Evolutionary conservation across 1,140 invertebrate species (phyloP).

Genomic region (Drosophila pandora): DNA sequence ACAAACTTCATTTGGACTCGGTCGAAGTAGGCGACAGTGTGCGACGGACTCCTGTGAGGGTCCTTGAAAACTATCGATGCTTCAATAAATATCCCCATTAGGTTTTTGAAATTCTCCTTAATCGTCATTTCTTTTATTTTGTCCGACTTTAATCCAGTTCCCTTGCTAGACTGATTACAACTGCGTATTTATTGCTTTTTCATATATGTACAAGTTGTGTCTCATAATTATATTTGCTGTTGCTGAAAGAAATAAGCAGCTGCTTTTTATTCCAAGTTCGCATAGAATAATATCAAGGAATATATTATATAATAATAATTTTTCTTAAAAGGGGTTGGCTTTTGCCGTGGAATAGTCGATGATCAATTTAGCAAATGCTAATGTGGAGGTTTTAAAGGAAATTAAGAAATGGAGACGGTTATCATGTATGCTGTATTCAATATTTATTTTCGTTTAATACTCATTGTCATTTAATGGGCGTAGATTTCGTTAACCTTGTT

Average conservation of each 20-base stretch:
- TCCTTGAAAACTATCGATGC: slow-evolving; percentile 7
- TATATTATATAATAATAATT: too few relatives aligned
- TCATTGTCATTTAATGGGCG: background rate
- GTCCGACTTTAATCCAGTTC: background rate
- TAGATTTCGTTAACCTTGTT: background rate
- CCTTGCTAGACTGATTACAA: background rate
- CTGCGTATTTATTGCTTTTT: background rate
- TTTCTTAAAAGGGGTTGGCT: too few relatives aligned
- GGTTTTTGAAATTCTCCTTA: background rate
- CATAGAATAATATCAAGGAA: too few relatives aligned
- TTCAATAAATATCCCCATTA: background rate
- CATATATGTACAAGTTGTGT: background rate
- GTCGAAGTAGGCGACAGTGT: slow-evolving; percentile 5
- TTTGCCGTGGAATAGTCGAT: too few relatives aligned
- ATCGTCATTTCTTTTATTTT: background rate
- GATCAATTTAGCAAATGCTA: too few relatives aligned
- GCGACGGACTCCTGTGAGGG: background rate
- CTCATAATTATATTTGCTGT: background rate
- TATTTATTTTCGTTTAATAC: background rate
- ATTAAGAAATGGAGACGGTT: background rate
- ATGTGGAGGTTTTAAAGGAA: too few relatives aligned
- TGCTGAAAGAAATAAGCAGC: background rate
- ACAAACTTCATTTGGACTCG: slow-evolving; percentile 1
- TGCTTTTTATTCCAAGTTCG: background rate
- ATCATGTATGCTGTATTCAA: background rate